Evolutionary conservation across 2,113 vertebrate species (phyloP).

Genomic region (Tichodroma muraria): DNA sequence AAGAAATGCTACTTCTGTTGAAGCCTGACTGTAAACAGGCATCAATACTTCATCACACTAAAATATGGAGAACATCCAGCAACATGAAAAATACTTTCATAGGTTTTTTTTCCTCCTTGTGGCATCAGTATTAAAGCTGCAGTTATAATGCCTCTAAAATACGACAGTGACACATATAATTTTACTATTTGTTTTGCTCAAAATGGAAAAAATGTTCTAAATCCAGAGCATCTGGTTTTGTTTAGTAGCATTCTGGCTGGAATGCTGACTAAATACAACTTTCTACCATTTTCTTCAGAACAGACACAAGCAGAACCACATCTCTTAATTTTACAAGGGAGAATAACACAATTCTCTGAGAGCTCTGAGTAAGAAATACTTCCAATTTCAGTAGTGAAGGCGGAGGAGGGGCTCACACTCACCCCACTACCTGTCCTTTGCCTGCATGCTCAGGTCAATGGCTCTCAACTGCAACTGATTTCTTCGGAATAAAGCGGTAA

Average conservation of each 20-base stretch:
- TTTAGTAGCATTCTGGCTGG: neutral
- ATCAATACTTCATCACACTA: neutral
- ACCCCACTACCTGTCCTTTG: neutral
- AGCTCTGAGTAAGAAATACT: neutral
- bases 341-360: neutral
- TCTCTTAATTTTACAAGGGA: neutral
- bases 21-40: neutral
- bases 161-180: neutral
- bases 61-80: neutral
- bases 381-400: neutral
- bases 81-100: neutral
- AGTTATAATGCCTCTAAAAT: neutral
- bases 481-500: constrained; percentile 78
- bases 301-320: neutral
- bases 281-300: neutral
- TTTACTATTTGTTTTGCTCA: neutral
- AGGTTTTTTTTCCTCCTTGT: neutral
- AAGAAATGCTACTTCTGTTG: neutral
- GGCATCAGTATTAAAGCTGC: neutral
- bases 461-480: neutral
- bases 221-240: neutral
- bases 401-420: neutral
- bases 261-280: neutral
- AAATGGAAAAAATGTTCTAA: neutral
- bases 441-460: neutral